A percentile compares a stretch with the other conserved stretches of the same genome.
Evolutionary conservation across 2,888 invertebrate genomes (phyloP).

Genomic region (Hypolimnas misippus): DNA sequence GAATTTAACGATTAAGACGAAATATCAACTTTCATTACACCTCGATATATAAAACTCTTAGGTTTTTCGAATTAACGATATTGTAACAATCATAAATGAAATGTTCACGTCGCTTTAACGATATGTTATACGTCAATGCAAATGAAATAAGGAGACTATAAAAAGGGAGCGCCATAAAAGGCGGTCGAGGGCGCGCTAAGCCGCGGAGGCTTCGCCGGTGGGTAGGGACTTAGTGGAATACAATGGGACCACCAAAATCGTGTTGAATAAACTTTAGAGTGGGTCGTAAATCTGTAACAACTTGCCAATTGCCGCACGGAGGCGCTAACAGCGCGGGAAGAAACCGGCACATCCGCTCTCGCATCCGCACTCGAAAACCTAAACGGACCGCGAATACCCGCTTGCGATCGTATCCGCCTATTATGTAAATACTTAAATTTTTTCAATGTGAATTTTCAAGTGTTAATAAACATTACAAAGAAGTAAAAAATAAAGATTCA

Average conservation of each 20-base stretch:
- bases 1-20: slow-evolving; percentile 36
- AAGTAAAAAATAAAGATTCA: not conserved
- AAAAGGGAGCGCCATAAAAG: slow-evolving; percentile 70
- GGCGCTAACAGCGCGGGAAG: slow-evolving; percentile 74
- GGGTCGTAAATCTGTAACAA: slow-evolving; percentile 79
- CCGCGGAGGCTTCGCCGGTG: slow-evolving; percentile 53
- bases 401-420: slow-evolving; percentile 42
- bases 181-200: slow-evolving; percentile 63
- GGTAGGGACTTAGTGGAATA: slow-evolving; percentile 65
- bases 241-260: slow-evolving; percentile 82
- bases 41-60: slow-evolving; percentile 38
- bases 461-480: slow-evolving; percentile 9
- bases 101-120: slow-evolving; percentile 53
- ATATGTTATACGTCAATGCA: slow-evolving; percentile 63
- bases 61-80: slow-evolving; percentile 41
- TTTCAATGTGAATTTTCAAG: slow-evolving; percentile 12
- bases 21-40: slow-evolving; percentile 43
- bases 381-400: slow-evolving; percentile 39
- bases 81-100: slow-evolving; percentile 44
- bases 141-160: slow-evolving; percentile 72
- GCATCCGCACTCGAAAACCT: slow-evolving; percentile 78
- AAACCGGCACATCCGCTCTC: slow-evolving; percentile 76
- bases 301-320: slow-evolving; percentile 80
- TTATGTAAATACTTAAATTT: slow-evolving; percentile 36
- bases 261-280: slow-evolving; percentile 78